Conservation (phyloP, 2,888 invertebrate genomes). For the Drosophila rellima region DNA sequence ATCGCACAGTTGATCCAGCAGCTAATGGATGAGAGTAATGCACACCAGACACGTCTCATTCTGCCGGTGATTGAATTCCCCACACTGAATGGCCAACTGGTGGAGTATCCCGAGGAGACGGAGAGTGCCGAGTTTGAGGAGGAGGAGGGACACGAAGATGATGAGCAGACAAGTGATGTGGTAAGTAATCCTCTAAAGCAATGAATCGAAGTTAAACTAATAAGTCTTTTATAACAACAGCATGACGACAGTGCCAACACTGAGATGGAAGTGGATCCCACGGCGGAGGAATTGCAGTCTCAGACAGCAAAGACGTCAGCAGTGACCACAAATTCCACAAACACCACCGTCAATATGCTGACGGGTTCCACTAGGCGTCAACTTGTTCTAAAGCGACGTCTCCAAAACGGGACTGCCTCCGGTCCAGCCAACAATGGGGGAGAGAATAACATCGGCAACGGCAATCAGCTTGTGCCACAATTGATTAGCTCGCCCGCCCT, state of each 20-base stretch:
- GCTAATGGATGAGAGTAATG: conserved; percentile 91
- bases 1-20: conserved; percentile 92
- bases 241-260: conserved; percentile 75
- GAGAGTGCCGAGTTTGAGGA: conserved; percentile 87
- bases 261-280: conserved; percentile 76
- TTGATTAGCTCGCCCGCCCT: conserved; percentile 44
- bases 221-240: conserved; percentile 29
- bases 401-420: conserved; percentile 62
- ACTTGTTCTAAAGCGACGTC: conserved; percentile 82
- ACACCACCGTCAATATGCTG: conserved; percentile 52
- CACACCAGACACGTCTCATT: conserved; percentile 86
- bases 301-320: conserved; percentile 48
- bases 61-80: conserved; percentile 92
- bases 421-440: conserved; percentile 27
- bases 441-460: conserved; percentile 1
- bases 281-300: conserved; percentile 60
- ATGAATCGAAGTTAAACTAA: background rate
- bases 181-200: conserved; percentile 45
- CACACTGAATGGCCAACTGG: conserved; percentile 90
- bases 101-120: conserved; percentile 88
- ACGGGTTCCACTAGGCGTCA: conserved; percentile 69
- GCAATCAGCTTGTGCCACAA: conserved; percentile 48
- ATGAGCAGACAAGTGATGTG: conserved; percentile 86
- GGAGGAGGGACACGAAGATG: conserved; percentile 87
- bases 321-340: conserved; percentile 37